Evolutionary conservation across 1,140 invertebrate species (phyloP), one percentile per base, ranked within the genome.

Genomic region (Cyphomyrmex costatus): DNA sequence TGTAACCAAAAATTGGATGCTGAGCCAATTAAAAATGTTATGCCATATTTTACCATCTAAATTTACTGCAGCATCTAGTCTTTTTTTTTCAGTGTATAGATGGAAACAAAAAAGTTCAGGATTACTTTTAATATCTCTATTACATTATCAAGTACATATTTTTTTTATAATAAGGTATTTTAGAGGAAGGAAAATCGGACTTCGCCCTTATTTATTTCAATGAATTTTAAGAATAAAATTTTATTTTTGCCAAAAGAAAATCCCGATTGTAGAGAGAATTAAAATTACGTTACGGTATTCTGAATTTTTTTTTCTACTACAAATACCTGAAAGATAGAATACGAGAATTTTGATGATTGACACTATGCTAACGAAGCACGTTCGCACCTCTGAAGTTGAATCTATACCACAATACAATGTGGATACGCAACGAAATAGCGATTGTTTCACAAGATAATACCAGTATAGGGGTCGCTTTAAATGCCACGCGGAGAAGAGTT

Each of bases 361-460:
- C 27, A 12, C 16, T 63, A 16, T n/a, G 33, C 24, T 33, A 53
- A 33, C 78, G 21, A 68, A 56, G 36, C 46, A 46, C 68, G 56
- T 21, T 83, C 27, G 79, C 53, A 71, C 33, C 30, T 83, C 73
- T 61, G 53, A 83, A 61, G 68, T 60, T 83, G 68, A 60, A 60
- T 83, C n/a, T n/a, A 46, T 60, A 60, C 36, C 79, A 19, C 49
- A 14, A 27, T 30, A 73, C 66, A 83, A 73, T 60, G 14, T n/a
- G 68, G 68, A 74, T 42, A 8, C 36, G 30, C 33, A 83, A 83
- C 79, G 73, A 83, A 83, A 68, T 83, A 61, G 66, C 42, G 79
- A 83, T 83, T 74, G 79, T 83, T 83, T 83, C 36, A 24, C 36
- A 19, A 83, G 79, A 83, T 83, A 83, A 83, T 83, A 27, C 58